Base-by-base conservation (phyloP, 2,888 invertebrate species). In the Amphipyra tragopoginis region DNA sequence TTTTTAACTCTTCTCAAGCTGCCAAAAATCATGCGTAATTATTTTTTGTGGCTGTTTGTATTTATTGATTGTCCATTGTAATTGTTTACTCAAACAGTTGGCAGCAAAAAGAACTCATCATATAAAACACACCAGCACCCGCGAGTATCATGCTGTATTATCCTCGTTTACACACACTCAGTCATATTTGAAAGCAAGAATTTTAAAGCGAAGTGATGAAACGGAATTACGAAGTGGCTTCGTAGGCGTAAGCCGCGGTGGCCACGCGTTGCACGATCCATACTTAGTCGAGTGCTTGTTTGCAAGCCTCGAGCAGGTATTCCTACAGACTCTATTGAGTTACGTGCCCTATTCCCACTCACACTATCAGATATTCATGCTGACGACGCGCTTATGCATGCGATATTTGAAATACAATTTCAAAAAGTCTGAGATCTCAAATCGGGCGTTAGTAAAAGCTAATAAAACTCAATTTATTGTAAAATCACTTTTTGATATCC, bases 201-300 rank as follows among this genome's bases (percentile, higher is more conserved):
- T 38, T 52, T 45, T 26, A 34, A 50, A 62, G 14, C 2, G 10
- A 49, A 55, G 52, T 50, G 39, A 53, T 74, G 52, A 45, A 69
- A 62, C 26, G 29, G 55, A 62, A 74, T 70, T 53, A 50, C 10
- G 49, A 43, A 52, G 42, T 56, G 45, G 36, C 14, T 58, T 49
- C 29, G 51, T 36, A 73, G 42, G 51, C 56, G 39, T 43, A 60
- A 57, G 47, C 54, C 47, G 36, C 48, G 47, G 54, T 50, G 36
- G 47, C 40, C 47, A 50, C 47, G 49, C 48, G 54, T 44, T 56
- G 43, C 44, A 62, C 52, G 65, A 66, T 66, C 56, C 50, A 65
- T 59, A 61, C 65, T 72, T 64, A 65, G 54, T 62, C 43, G 62
- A 68, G 68, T 65, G 64, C 65, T 66, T 74, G 63, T 74, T 77